A percentile compares a stretch with the other conserved stretches of the same genome.
phyloP scores from a whole-genome alignment of 2,797 vertebrate species.

The Enteromius argenteus region DNA sequence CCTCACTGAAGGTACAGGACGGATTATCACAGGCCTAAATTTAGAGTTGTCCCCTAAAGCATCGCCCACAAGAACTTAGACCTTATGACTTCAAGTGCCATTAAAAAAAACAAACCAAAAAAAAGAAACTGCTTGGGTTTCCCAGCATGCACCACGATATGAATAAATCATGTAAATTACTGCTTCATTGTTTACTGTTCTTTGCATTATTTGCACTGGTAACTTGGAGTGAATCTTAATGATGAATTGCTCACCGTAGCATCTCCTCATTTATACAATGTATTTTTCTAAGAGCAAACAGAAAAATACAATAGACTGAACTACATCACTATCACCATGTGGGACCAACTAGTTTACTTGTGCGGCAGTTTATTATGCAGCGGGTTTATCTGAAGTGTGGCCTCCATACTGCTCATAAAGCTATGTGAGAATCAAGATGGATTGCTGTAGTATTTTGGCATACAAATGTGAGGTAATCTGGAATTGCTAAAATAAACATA shows the following conservation, averaged over 20 bases:
- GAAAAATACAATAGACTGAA: neutral
- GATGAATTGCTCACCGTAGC: neutral
- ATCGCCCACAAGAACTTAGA: neutral
- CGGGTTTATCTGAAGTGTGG: neutral
- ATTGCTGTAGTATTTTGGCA: neutral
- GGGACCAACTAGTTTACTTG: conserved; percentile 12
- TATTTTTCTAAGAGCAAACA: conserved; percentile 15
- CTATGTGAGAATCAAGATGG: neutral
- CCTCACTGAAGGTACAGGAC: neutral
- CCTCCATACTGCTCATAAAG: conserved; percentile 10
- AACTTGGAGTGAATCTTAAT: neutral
- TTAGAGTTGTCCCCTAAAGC: neutral
- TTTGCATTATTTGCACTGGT: neutral
- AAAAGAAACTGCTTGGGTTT: neutral
- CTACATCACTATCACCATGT: neutral
- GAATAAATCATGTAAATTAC: neutral
- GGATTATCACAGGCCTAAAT: neutral
- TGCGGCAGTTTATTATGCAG: neutral
- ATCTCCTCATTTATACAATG: neutral
- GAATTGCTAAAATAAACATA: conserved; percentile 5
- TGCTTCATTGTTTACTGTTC: conserved; percentile 6
- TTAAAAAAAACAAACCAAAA: neutral
- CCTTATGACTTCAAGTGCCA: conserved; percentile 2
- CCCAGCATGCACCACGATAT: neutral
- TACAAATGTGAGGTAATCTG: conserved; percentile 13